Percentiles rank a stretch among this genome's conserved stretches.
These are phyloP conservation scores for Drosophila cardini DNA, from an alignment of 1,140 invertebrate genomes.

Conservation along the genomic window DNA sequence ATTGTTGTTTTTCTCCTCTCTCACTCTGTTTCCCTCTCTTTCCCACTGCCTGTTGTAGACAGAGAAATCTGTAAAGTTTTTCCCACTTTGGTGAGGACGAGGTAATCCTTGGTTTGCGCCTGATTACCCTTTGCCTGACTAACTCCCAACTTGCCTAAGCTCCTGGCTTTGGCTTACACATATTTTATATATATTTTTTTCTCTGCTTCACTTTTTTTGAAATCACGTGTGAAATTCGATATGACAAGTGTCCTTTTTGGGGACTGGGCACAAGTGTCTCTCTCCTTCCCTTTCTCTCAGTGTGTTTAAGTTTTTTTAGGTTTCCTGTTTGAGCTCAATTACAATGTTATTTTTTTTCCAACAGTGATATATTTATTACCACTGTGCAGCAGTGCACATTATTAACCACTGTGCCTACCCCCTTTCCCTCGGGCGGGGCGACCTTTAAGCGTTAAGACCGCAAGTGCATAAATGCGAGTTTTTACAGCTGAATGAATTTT, in stretches of 20 bases:
- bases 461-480: constrained; percentile 71
- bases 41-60: constrained; percentile 16
- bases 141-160: constrained; percentile 55
- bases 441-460: constrained; percentile 70
- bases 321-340: constrained; percentile 83
- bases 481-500: constrained; percentile 76
- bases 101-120: constrained; percentile 71
- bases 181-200: constrained; percentile 12
- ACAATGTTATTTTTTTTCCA: constrained; percentile 71
- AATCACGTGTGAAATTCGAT: constrained; percentile 79
- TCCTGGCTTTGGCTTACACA: constrained; percentile 22
- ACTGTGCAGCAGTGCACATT: not conserved
- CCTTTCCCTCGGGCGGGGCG: not conserved
- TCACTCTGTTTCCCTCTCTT: not conserved
- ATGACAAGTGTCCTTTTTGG: constrained; percentile 70
- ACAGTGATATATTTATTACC: constrained; percentile 17
- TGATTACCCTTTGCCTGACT: constrained; percentile 71
- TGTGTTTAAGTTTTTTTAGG: constrained; percentile 70
- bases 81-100: constrained; percentile 12
- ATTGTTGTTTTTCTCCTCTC: constrained; percentile 53
- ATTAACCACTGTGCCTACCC: not conserved
- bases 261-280: constrained; percentile 35
- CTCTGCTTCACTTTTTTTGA: constrained; percentile 42
- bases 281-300: constrained; percentile 1
- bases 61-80: constrained; percentile 66